Evolutionary conservation across 2,113 vertebrate genomes (phyloP), one percentile per base, ranked within the genome.

Genomic region (Rana temporaria): DNA sequence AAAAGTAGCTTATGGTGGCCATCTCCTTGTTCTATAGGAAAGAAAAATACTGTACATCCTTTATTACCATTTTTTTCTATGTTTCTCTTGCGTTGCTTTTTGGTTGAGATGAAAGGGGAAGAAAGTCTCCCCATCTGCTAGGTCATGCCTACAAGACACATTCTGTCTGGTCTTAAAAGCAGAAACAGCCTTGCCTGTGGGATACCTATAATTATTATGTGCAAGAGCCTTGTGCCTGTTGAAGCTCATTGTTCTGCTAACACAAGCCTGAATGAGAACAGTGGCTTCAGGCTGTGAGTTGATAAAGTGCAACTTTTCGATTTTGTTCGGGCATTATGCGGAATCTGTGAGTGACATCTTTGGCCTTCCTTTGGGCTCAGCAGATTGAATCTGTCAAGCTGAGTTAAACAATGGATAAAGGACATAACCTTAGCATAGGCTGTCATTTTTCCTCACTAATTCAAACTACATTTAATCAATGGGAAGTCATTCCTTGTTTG

Each of bases 391-490:
- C 92, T 94, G 92, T 96, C 95, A 95, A 26, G 86, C 92, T 81
- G 92, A 90, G 90, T 94, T 96, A 96, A 95, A 94, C 95, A 95
- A 94, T 94, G 94, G 92, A 85, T 88, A 86, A 84, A 85, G 90
- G 91, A 94, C 89, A 91, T 88, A 95, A 93, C 95, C 94, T 93
- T 90, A 89, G 91, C 85, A 85, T 86, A 80, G 89, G 86, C 89
- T 91, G 91, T 90, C 92, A 93, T 92, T 92, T 94, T 94, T 91
- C 80, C 86, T 85, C 88, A 87, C 93, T 95, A 90, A 91, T 96
- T 95, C 94, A 95, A 95, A 95, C 92, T 92, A 90, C 91, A 88
- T 95, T 95, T 95, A 95, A 96, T 96, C 95, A 95, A 94, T 94
- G 92, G n/a, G 92, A 92, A 94, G 95, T 93, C 92, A 95, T 95